A percentile compares a stretch with the other conserved stretches of the same genome.
Evolutionary conservation across 2,888 invertebrate species (phyloP).

Genomic region (Alviniconcha strummeri): DNA sequence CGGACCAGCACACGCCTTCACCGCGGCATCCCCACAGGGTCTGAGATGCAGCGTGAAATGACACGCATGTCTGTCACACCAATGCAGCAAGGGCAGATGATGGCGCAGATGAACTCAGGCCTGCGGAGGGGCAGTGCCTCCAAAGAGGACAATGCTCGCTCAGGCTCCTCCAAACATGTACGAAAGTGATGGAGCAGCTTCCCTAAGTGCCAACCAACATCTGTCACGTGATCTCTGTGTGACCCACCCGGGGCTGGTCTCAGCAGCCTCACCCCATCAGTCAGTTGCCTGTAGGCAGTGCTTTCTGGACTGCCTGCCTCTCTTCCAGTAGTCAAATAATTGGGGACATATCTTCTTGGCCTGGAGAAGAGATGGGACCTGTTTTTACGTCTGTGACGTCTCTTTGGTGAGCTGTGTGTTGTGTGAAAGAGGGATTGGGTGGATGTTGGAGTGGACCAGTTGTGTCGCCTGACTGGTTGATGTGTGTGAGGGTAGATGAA

Average conservation of each 20-base stretch:
- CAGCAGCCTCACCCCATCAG: no score
- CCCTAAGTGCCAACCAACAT: conserved; percentile 22
- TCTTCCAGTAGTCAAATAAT: conserved; percentile 19
- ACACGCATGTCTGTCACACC: conserved; percentile 58
- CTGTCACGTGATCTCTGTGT: no score
- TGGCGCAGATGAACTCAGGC: conserved; percentile 55
- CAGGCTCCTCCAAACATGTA: conserved; percentile 62
- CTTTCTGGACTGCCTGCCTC: conserved; percentile 15
- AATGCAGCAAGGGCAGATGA: conserved; percentile 59
- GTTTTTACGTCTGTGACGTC: neutral
- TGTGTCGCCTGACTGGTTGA: no score
- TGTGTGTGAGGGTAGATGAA: no score
- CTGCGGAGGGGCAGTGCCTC: conserved; percentile 68
- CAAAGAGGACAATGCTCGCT: conserved; percentile 63
- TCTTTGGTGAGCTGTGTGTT: neutral
- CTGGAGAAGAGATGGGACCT: neutral
- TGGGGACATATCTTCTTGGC: conserved; percentile 8
- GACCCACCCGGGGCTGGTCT: no score
- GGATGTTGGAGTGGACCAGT: no score
- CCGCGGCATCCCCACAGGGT: conserved; percentile 66
- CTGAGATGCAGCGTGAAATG: conserved; percentile 59
- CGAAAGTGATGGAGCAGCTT: conserved; percentile 52
- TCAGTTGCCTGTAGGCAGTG: neutral
- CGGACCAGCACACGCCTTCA: conserved; percentile 69
- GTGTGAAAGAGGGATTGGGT: neutral